Evolutionary conservation across 2,797 vertebrate species (phyloP), one percentile per base, ranked within the genome.

Genomic region (Pteronotus mesoamericanus): DNA sequence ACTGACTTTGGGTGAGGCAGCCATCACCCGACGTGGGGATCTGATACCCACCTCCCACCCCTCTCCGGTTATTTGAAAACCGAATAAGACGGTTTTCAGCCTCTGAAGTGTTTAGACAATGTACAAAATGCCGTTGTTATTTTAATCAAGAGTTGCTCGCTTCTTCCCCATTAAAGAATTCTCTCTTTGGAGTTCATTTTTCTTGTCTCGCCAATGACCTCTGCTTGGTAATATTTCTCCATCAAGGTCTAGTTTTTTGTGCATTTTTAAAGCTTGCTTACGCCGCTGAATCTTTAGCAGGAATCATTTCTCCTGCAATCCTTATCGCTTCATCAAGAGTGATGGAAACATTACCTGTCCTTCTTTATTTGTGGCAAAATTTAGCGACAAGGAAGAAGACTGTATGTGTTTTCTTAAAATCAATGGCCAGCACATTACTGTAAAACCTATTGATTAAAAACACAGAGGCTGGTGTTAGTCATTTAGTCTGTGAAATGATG

Each of bases 371-470:
- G 97, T 97, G 94, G 71, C 95, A 97, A 97, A 98, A 98, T 96
- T 98, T 98, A 98, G 96, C 74, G 91, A 78, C 86, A 91, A 96
- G 96, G 92, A 97, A 95, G 97, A 97, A 83, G 93, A 59, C n/a
- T 55, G 2, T 96, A 9, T 91, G 71, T 98, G 97, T 98, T 97
- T 98, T 98, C 98, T 98, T 98, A 95, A 95, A 98, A 99, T 99
- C 99, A 99, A 99, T 99, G 98, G 97, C 97, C 98, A 98, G 98
- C 98, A 86, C 99, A 99, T 99, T 99, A 99, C 99, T 99, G 99
- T 99, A 99, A 99, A 99, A 99, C 99, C 99, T 99, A 99, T 99
- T 97, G 99, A 99, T 99, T 99, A 99, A 99, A 99, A 99, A 98
- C 98, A 99, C 98, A 98, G 98, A 99, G 99, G 98, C 98, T 98